Evolutionary conservation across 1,140 invertebrate species (phyloP).

Genomic region (Nomia melanderi): DNA sequence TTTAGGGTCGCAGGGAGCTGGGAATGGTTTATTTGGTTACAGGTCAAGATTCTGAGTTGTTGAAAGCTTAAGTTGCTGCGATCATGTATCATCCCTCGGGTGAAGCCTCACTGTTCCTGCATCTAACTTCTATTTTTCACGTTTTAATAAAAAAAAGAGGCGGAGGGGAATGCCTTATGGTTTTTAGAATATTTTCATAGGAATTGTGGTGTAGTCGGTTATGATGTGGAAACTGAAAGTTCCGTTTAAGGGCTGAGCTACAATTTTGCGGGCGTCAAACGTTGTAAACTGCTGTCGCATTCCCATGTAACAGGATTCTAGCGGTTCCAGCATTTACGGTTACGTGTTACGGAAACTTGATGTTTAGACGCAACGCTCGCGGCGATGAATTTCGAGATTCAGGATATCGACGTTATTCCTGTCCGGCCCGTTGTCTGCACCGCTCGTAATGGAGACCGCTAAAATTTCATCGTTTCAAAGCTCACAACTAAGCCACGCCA

Average conservation of each 20-base stretch:
- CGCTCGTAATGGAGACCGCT: not conserved
- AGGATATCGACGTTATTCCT: not conserved
- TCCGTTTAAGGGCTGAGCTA: not conserved
- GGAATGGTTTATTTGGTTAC: conserved; percentile 53
- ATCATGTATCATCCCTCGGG: conserved; percentile 56
- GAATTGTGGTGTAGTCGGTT: not conserved
- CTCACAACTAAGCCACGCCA: not conserved
- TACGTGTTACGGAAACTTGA: not conserved
- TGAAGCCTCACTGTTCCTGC: conserved; percentile 15
- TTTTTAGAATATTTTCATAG: conserved; percentile 50
- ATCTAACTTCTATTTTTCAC: conserved; percentile 45
- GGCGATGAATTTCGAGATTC: conserved; percentile 23
- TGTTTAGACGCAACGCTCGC: not conserved
- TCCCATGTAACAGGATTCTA: conserved; percentile 6
- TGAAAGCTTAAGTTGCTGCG: conserved; percentile 62
- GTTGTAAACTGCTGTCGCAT: conserved; percentile 10
- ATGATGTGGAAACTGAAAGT: conserved; percentile 1
- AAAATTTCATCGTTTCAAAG: not conserved
- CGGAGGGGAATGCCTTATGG: conserved; percentile 35
- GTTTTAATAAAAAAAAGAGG: conserved; percentile 29
- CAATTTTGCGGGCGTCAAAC: conserved; percentile 27
- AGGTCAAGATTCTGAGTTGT: conserved; percentile 24
- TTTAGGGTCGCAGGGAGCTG: conserved; percentile 7
- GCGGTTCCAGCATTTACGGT: not conserved
- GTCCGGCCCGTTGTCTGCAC: not conserved